Evolutionary conservation across 2,797 vertebrate genomes (phyloP), one percentile per base, ranked within the genome.

Genomic region (Kryptolebias ocellatus): DNA sequence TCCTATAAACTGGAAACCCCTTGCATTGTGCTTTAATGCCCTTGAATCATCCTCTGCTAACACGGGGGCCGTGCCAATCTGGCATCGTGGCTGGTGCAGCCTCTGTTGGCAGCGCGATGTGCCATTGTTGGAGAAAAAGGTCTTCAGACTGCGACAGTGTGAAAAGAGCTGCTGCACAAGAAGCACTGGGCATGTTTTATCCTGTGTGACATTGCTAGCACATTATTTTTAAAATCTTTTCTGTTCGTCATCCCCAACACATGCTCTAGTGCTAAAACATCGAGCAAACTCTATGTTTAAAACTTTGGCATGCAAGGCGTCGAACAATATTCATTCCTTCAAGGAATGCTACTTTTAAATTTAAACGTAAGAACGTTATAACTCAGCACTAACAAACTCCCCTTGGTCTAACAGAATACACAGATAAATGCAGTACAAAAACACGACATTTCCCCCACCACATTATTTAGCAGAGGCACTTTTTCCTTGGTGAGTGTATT

Each of bases 11-110:
- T 80, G 53, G 62, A 77, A 42, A 50, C 67, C 74, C 72, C 77
- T 70, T 39, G 67, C 80, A 78, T 60, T 78, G 76, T 81, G 62
- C 53, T 87, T 88, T 87, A 84, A 90, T 90, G 90, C 80, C 90
- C 89, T 91, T 90, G 89, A 92, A 88, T 85, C 79, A 84, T 80
- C 83, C 70, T 67, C 74, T 61, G 86, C 86, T 79, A 87, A 88
- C 83, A 81, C 11, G 11, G 49, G 77, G 64, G 64, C 72, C 5
- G 47, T 78, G 89, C 89, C 89, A 92, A 89, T 72, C 80, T 90
- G 90, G 85, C 87, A 84, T 71, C 9, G n/a, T 18, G 72, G 64
- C 79, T 84, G 81, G 79, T 79, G 64, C 78, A 0, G 70, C 73
- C 83, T 81, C 64, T 75, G 87, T 87, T 92, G 90, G 91, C 89